phyloP scores from a whole-genome alignment of 2,113 vertebrate genomes.

The Chinchilla lanigera region DNA sequence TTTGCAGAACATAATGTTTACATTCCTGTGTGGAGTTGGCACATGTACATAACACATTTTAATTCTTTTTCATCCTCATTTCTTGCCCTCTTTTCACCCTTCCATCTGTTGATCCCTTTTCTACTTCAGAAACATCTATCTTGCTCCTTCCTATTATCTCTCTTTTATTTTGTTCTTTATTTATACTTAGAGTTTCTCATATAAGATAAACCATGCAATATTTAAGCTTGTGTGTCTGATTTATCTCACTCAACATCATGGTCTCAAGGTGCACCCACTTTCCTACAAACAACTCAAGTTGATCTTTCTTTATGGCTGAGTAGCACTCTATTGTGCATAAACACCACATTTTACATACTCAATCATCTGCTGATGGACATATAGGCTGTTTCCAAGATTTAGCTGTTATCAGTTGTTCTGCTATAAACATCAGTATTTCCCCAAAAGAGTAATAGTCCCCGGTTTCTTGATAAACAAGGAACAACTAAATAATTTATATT shows the following conservation, averaged over 20 bases:
- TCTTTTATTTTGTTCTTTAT: background rate
- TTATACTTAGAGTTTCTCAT: background rate
- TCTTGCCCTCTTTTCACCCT: background rate
- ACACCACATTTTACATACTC: background rate
- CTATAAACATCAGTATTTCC: background rate
- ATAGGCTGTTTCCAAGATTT: background rate
- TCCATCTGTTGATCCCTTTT: background rate
- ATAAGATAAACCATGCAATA: background rate
- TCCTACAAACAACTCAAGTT: background rate
- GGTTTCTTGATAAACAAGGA: background rate
- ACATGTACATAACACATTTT: background rate
- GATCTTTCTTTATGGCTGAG: background rate
- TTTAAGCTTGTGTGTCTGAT: background rate
- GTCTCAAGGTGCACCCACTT: background rate
- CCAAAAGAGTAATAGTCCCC: background rate
- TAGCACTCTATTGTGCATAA: background rate
- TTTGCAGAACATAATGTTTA: too few relatives aligned
- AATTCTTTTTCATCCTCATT: background rate
- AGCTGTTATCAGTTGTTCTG: background rate
- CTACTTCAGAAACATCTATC: background rate
- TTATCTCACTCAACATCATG: background rate
- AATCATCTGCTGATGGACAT: background rate
- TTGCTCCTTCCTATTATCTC: background rate
- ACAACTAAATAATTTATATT: constrained; percentile 38
- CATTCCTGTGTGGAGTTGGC: background rate